These are phyloP conservation scores for Rhyacophila brunnea DNA, from an alignment of 1,140 invertebrate genomes.

Conservation along the genomic window DNA sequence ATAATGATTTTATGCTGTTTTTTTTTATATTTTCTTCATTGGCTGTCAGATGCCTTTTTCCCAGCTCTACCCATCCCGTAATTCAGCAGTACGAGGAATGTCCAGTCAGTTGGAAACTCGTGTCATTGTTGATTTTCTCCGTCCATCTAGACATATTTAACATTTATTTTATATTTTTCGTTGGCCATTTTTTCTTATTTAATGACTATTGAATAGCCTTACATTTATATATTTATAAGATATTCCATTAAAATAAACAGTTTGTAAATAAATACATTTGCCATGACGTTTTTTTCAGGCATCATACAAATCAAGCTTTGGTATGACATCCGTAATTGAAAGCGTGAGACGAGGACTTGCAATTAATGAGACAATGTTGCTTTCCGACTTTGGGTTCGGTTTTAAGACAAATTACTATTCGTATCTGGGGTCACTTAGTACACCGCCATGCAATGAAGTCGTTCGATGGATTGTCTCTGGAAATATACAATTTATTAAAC, in stretches of 20 bases:
- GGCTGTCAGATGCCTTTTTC: not conserved
- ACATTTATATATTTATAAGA: not conserved
- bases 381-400: not conserved
- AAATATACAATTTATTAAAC: not conserved
- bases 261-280: no score
- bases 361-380: not conserved
- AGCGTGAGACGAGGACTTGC: not conserved
- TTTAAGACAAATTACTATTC: conserved; percentile 51
- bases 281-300: no score
- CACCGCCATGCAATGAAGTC: conserved; percentile 70
- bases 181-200: not conserved
- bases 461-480: conserved; percentile 66
- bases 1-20: not conserved
- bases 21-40: not conserved
- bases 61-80: no score
- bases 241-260: no score
- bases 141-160: not conserved
- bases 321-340: not conserved
- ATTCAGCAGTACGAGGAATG: no score
- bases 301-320: no score
- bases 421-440: conserved; percentile 72
- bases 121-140: not conserved
- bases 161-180: not conserved
- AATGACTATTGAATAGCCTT: not conserved
- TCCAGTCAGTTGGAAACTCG: not conserved